Conservation (phyloP, 1,140 invertebrate species). For the Drosophila prosaltans region DNA sequence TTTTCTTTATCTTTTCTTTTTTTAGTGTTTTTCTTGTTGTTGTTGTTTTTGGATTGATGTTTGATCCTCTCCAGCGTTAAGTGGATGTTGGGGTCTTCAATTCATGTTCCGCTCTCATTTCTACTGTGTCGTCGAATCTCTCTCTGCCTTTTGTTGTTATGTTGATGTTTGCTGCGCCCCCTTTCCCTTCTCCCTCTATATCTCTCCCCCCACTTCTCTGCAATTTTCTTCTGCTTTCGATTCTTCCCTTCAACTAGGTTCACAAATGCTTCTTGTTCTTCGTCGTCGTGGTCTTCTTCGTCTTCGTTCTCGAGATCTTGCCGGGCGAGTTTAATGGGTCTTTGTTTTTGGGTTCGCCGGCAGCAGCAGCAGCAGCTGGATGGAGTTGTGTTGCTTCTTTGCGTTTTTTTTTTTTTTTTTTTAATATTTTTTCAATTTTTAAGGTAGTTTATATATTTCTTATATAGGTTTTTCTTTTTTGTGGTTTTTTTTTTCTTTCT, state of each 20-base stretch:
- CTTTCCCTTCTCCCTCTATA: slow-evolving; percentile 30
- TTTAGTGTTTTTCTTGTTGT: slow-evolving; percentile 19
- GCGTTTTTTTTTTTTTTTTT: slow-evolving; percentile 56
- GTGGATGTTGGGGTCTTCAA: slow-evolving; percentile 21
- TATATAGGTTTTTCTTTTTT: slow-evolving; percentile 74
- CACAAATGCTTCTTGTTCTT: slow-evolving; percentile 3
- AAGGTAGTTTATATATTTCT: slow-evolving; percentile 73
- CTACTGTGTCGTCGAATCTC: slow-evolving; percentile 58
- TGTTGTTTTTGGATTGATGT: slow-evolving; percentile 33
- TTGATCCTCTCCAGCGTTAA: slow-evolving; percentile 49
- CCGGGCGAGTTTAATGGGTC: slow-evolving; percentile 38
- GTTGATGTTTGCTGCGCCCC: slow-evolving; percentile 60
- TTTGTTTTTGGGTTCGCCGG: slow-evolving; percentile 53
- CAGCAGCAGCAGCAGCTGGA: slow-evolving; percentile 54
- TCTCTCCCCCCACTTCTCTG: not conserved
- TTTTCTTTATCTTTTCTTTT: slow-evolving; percentile 12
- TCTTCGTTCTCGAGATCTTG: slow-evolving; percentile 51
- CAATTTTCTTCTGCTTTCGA: not conserved
- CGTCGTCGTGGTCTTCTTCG: slow-evolving; percentile 14
- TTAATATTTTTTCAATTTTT: slow-evolving; percentile 47
- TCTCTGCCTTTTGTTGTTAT: slow-evolving; percentile 57
- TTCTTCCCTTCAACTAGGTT: not conserved
- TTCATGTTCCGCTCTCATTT: slow-evolving; percentile 32
- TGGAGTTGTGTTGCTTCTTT: slow-evolving; percentile 55
- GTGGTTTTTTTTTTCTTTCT: slow-evolving; percentile 58